phyloP scores from a whole-genome alignment of 2,797 vertebrate genomes.

The Typhlichthys eigenmanni region DNA sequence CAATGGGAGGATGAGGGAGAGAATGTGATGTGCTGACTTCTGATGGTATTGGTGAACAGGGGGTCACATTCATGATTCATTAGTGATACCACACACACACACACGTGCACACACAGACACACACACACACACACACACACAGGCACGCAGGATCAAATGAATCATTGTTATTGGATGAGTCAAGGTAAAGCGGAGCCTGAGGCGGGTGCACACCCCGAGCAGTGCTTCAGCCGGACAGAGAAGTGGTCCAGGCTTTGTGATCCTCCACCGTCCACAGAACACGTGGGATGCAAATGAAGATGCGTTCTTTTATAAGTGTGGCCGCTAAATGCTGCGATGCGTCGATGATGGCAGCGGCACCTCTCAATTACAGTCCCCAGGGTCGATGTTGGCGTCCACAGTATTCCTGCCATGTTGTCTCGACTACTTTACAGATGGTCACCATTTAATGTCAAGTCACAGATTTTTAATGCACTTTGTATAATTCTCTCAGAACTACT shows the following conservation, averaged over 20 bases:
- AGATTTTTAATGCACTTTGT: conserved; percentile 74
- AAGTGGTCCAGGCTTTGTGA: conserved; percentile 36
- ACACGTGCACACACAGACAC: conserved; percentile 14
- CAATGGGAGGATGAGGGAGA: conserved; percentile 12
- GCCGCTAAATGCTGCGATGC: not conserved
- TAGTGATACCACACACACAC: conserved; percentile 15
- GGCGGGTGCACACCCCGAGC: conserved; percentile 16
- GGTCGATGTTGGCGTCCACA: conserved; percentile 16
- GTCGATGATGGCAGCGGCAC: conserved; percentile 10
- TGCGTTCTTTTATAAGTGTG: conserved; percentile 7
- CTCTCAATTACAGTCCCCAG: conserved; percentile 23
- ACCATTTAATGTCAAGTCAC: conserved; percentile 63
- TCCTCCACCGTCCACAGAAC: conserved; percentile 27
- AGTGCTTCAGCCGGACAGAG: conserved; percentile 10
- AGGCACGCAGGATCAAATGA: conserved; percentile 25
- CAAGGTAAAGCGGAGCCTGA: conserved; percentile 19
- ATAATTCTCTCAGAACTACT: conserved; percentile 62
- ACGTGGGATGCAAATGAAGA: conserved; percentile 6
- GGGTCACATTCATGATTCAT: conserved; percentile 48
- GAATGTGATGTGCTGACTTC: conserved; percentile 22
- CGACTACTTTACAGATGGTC: conserved; percentile 45
- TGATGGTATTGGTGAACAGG: conserved; percentile 50
- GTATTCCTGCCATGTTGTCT: conserved; percentile 54
- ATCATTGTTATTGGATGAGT: conserved; percentile 35
- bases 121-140: conserved; percentile 9